These are phyloP conservation scores for Epinotia brunnichana DNA, from an alignment of 2,888 invertebrate genomes.

Conservation along the genomic window DNA sequence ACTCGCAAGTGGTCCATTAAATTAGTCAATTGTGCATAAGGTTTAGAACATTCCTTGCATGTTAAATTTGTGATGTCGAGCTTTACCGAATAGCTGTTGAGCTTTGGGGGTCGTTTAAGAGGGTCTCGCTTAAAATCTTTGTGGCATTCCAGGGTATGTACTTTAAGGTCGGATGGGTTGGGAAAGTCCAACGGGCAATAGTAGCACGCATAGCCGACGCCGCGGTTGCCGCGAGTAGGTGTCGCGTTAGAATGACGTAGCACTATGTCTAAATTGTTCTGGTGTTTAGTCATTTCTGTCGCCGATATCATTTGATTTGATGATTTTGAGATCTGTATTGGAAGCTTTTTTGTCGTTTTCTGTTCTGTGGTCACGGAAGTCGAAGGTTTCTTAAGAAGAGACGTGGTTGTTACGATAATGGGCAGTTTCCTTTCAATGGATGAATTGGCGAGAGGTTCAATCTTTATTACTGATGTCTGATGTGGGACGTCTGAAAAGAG, in stretches of 20 bases:
- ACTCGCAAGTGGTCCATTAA: slow-evolving; percentile 44
- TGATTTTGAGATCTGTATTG: neutral
- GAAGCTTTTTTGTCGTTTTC: neutral
- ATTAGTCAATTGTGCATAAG: slow-evolving; percentile 7
- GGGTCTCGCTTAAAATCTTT: slow-evolving; percentile 7
- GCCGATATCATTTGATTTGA: neutral
- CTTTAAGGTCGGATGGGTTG: slow-evolving; percentile 31
- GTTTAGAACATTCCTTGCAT: slow-evolving; percentile 33
- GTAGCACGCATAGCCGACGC: slow-evolving; percentile 43
- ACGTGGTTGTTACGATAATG: neutral
- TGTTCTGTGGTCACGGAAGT: neutral
- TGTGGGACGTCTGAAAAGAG: slow-evolving; percentile 31
- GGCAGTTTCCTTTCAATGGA: neutral
- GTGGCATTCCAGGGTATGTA: slow-evolving; percentile 34
- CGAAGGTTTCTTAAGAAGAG: slow-evolving; percentile 44
- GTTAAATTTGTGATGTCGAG: slow-evolving; percentile 32
- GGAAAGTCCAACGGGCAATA: slow-evolving; percentile 36
- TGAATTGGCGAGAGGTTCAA: neutral
- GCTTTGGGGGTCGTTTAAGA: neutral
- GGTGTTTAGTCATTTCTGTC: slow-evolving; percentile 44
- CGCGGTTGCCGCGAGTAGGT: slow-evolving; percentile 32
- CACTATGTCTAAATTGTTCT: slow-evolving; percentile 50
- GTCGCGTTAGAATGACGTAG: slow-evolving; percentile 53
- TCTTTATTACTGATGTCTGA: neutral
- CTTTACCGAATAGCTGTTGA: slow-evolving; percentile 21